phyloP scores from a whole-genome alignment of 2,888 invertebrate species.

The Mongoloraphidia duomilia region DNA sequence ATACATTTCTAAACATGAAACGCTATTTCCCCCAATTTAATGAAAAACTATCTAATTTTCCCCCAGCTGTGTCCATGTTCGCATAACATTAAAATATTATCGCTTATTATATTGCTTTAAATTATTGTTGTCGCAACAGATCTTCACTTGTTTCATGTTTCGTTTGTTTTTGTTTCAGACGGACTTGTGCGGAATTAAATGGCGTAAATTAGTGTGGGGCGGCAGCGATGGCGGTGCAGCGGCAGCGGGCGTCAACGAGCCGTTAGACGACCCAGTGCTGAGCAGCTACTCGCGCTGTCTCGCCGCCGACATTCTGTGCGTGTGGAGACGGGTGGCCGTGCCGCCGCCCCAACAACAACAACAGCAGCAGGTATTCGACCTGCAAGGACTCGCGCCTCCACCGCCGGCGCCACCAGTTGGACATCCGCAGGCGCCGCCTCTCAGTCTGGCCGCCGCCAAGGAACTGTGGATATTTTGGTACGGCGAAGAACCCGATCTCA shows the following conservation, averaged over 20 bases:
- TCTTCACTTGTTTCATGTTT: too few relatives aligned
- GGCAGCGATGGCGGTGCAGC: slow-evolving; percentile 34
- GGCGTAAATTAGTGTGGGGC: slow-evolving; percentile 87
- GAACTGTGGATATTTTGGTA: slow-evolving; percentile 99
- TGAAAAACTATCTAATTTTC: too few relatives aligned
- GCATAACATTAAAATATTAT: too few relatives aligned
- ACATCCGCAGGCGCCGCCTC: slow-evolving; percentile 51
- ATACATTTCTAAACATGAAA: too few relatives aligned
- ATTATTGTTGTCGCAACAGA: too few relatives aligned
- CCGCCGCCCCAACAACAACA: slow-evolving; percentile 33
- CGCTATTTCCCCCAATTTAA: too few relatives aligned
- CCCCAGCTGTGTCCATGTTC: too few relatives aligned
- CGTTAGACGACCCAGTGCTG: slow-evolving; percentile 80
- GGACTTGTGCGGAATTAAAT: slow-evolving; percentile 98
- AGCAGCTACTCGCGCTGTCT: slow-evolving; percentile 83
- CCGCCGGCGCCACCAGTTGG: slow-evolving; percentile 38
- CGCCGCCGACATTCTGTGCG: slow-evolving; percentile 90
- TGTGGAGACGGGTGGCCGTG: slow-evolving; percentile 83
- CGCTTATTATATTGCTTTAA: too few relatives aligned
- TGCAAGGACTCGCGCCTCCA: slow-evolving; percentile 27
- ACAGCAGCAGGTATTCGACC: slow-evolving; percentile 23
- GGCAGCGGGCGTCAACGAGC: slow-evolving; percentile 41
- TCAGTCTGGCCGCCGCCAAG: slow-evolving; percentile 77
- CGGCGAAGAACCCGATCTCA: slow-evolving; percentile 88
- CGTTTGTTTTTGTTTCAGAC: slow-evolving; percentile 54